Evolutionary conservation across 2,888 invertebrate genomes (phyloP).

Genomic region (Creontiades dilutus): DNA sequence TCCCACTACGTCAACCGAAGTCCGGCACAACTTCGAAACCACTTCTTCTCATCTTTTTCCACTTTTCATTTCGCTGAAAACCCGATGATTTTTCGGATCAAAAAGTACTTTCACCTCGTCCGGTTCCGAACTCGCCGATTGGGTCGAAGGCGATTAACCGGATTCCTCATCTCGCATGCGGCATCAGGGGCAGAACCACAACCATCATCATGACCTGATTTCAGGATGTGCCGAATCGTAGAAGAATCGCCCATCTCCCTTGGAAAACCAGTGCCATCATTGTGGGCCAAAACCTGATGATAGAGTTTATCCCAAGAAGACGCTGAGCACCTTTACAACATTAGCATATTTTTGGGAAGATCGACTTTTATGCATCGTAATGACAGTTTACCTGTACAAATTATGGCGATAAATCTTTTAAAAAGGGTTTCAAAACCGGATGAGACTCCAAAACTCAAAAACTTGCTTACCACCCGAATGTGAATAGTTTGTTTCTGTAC

Average conservation of each 20-base stretch:
- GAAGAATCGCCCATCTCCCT: background rate
- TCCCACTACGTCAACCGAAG: background rate
- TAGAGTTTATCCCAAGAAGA: too few relatives aligned
- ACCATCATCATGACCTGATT: background rate
- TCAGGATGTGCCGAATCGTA: background rate
- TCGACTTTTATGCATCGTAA: too few relatives aligned
- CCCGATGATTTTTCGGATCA: background rate
- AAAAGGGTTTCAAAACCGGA: too few relatives aligned
- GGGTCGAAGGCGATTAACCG: background rate
- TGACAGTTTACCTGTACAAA: too few relatives aligned
- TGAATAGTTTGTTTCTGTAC: too few relatives aligned
- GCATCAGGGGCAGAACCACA: background rate
- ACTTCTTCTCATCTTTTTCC: background rate
- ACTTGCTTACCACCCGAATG: too few relatives aligned
- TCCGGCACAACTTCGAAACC: slow-evolving; percentile 17
- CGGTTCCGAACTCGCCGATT: background rate
- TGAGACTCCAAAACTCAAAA: too few relatives aligned
- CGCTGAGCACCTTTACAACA: too few relatives aligned
- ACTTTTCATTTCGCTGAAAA: slow-evolving; percentile 40
- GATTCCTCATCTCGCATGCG: background rate
- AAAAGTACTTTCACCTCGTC: slow-evolving; percentile 6
- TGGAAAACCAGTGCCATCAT: too few relatives aligned
- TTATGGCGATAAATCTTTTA: too few relatives aligned
- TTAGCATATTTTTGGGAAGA: too few relatives aligned
- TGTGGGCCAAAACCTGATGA: too few relatives aligned